Evolutionary conservation across 2,888 invertebrate genomes (phyloP).

Genomic region (Tetramorium bicarinatum): DNA sequence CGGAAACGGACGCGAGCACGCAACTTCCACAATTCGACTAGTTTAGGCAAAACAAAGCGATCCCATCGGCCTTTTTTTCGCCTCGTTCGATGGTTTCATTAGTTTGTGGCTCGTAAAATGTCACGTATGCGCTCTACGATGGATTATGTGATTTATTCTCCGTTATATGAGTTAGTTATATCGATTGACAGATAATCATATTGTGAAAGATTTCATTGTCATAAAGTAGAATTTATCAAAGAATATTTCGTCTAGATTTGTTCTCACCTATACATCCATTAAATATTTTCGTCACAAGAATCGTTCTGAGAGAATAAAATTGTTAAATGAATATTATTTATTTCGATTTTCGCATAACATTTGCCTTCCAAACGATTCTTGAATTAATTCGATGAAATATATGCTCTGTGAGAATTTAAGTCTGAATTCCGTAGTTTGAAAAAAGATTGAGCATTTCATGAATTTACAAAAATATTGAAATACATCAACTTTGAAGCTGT

Average conservation of each 20-base stretch:
- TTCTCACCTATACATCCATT: not conserved
- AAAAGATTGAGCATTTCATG: slow-evolving; percentile 2
- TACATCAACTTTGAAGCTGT: not conserved
- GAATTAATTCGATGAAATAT: slow-evolving; percentile 17
- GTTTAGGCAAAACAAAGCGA: slow-evolving; percentile 48
- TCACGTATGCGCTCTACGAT: slow-evolving; percentile 24
- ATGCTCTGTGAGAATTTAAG: not conserved
- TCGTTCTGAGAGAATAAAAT: slow-evolving; percentile 2
- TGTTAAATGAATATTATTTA: slow-evolving; percentile 33
- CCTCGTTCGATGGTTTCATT: slow-evolving; percentile 6
- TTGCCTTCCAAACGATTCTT: not conserved
- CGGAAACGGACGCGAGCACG: slow-evolving; percentile 3
- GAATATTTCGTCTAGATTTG: not conserved
- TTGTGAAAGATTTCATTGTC: not conserved
- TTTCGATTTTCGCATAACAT: not conserved
- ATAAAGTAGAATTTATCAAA: not conserved
- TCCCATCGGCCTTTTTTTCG: slow-evolving; percentile 36
- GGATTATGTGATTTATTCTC: slow-evolving; percentile 18
- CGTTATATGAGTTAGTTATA: not conserved
- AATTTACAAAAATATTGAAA: slow-evolving; percentile 19
- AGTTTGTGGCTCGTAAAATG: slow-evolving; percentile 26
- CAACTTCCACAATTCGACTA: slow-evolving; percentile 36
- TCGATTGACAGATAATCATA: not conserved
- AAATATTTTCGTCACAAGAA: slow-evolving; percentile 2
- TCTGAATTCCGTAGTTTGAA: not conserved